Evolutionary conservation across 2,113 vertebrate species (phyloP).

Genomic region (Psilopsiagon aymara): DNA sequence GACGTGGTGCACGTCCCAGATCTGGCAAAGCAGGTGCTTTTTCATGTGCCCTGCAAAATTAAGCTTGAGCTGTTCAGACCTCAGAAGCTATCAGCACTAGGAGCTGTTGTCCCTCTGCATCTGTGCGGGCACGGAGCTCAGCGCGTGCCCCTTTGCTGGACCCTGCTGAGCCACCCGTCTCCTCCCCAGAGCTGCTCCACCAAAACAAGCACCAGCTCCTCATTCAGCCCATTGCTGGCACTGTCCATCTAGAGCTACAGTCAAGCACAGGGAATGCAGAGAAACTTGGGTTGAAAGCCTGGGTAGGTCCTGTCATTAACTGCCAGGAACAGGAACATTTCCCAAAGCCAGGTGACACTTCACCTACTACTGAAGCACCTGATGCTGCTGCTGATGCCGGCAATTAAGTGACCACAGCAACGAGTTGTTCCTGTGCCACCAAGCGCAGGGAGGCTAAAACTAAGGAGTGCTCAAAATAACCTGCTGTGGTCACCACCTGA

Average conservation of each 20-base stretch:
- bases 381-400: neutral
- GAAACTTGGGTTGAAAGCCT: neutral
- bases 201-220: neutral
- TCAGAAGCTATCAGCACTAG: neutral
- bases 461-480: neutral
- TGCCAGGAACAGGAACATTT: neutral
- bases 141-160: neutral
- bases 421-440: neutral
- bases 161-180: neutral
- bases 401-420: neutral
- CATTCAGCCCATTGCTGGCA: neutral
- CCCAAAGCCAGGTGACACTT: neutral
- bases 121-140: neutral
- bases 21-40: neutral
- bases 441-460: neutral
- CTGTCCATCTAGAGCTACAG: neutral
- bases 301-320: neutral
- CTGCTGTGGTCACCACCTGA: neutral
- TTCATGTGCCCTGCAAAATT: neutral
- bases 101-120: neutral
- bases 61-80: neutral
- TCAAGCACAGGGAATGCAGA: neutral
- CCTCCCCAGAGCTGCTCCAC: neutral
- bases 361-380: neutral
- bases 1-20: fast-evolving